A percentile compares a stretch with the other conserved stretches of the same genome.
Conservation (phyloP, 2,113 vertebrate species). For the Poeciliopsis retropinna region DNA sequence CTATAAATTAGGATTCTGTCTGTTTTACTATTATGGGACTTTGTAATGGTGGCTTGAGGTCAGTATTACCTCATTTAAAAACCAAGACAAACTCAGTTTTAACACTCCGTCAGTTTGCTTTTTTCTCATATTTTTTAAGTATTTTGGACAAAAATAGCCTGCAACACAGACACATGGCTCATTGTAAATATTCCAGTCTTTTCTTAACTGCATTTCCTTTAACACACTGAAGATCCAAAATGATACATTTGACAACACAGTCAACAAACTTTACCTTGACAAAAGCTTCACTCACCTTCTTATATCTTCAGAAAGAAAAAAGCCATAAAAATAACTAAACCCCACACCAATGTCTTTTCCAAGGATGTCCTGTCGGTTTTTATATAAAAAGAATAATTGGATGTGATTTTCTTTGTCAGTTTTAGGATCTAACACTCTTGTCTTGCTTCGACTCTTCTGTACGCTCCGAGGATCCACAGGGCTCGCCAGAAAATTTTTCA, state of each 20-base stretch:
- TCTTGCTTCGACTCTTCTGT: slow-evolving; percentile 79
- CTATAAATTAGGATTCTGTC: slow-evolving; percentile 21
- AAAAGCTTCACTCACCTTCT: slow-evolving; percentile 12
- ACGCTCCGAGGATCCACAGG: slow-evolving; percentile 39
- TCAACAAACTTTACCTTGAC: slow-evolving; percentile 6
- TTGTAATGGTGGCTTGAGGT: slow-evolving; percentile 8
- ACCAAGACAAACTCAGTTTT: background rate
- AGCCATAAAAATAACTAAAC: background rate
- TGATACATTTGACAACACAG: background rate
- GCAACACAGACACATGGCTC: slow-evolving; percentile 49
- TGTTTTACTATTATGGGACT: slow-evolving; percentile 1
- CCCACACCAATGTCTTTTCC: slow-evolving; percentile 1
- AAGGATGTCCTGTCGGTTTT: background rate
- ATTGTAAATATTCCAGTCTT: slow-evolving; percentile 15
- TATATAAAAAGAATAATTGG: slow-evolving; percentile 15
- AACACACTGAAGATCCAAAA: slow-evolving; percentile 24
- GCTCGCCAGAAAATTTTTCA: slow-evolving; percentile 28
- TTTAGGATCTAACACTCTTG: slow-evolving; percentile 77
- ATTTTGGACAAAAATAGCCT: slow-evolving; percentile 31
- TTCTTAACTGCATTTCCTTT: slow-evolving; percentile 31
- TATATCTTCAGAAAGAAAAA: slow-evolving; percentile 5
- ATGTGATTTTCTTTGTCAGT: slow-evolving; percentile 69
- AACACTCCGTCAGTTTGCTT: background rate
- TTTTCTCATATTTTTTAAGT: background rate
- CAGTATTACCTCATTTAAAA: background rate